Percentiles rank a stretch among this genome's conserved stretches.
phyloP scores from a whole-genome alignment of 1,140 invertebrate genomes.

The Drosophila santomea region DNA sequence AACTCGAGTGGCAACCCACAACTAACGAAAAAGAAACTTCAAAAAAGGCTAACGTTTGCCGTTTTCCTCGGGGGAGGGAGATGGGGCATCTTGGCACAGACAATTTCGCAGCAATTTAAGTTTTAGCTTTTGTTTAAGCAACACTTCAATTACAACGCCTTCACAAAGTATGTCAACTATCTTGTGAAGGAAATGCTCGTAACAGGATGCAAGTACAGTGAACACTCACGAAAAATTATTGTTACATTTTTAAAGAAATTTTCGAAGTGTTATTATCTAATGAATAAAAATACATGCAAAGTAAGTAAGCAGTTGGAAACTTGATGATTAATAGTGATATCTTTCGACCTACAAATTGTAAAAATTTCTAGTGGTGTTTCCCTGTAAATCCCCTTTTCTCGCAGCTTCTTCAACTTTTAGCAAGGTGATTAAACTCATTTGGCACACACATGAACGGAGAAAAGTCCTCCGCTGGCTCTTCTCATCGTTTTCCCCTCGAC shows the following conservation, averaged over 20 bases:
- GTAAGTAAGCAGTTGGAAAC: too few relatives aligned
- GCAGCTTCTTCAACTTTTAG: conserved; percentile 54
- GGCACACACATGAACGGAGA: conserved; percentile 40
- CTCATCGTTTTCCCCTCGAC: conserved; percentile 24
- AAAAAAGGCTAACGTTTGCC: conserved; percentile 61
- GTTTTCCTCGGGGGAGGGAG: conserved; percentile 23
- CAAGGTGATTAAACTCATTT: conserved; percentile 81
- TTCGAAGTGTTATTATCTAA: too few relatives aligned
- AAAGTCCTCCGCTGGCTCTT: neutral
- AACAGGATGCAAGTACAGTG: conserved; percentile 49
- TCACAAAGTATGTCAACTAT: conserved; percentile 76
- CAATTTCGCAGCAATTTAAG: conserved; percentile 81
- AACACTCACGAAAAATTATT: too few relatives aligned
- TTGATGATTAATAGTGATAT: too few relatives aligned
- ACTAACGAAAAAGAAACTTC: conserved; percentile 27
- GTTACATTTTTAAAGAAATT: too few relatives aligned
- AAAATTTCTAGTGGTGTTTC: neutral
- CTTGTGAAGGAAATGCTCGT: conserved; percentile 25
- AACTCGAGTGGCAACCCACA: conserved; percentile 28
- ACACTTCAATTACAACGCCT: conserved; percentile 79
- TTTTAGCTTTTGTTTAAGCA: conserved; percentile 81
- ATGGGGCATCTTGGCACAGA: conserved; percentile 30
- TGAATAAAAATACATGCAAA: too few relatives aligned
- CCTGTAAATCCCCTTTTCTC: conserved; percentile 1
- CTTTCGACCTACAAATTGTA: too few relatives aligned